These are phyloP conservation scores for Propithecus deckenii DNA, from an alignment of 2,797 vertebrate species.

Conservation along the genomic window DNA sequence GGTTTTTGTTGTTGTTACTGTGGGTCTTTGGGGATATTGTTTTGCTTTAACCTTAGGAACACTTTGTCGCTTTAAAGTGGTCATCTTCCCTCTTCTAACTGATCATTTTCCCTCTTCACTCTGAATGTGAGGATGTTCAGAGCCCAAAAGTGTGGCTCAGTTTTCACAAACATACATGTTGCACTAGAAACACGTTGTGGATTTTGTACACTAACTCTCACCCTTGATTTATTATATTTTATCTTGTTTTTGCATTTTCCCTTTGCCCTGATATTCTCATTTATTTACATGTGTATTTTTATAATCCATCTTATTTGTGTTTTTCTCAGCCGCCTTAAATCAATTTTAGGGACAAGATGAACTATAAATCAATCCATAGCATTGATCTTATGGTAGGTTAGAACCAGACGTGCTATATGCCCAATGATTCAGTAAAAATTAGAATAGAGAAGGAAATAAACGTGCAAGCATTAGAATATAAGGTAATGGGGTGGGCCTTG, in stretches of 20 bases:
- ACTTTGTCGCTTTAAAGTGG: neutral
- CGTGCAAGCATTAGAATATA: neutral
- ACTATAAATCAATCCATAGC: neutral
- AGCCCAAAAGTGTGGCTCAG: neutral
- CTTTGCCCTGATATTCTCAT: neutral
- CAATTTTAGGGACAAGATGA: neutral
- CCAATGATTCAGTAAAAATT: neutral
- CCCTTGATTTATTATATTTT: slow-evolving; percentile 2
- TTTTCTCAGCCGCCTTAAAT: neutral
- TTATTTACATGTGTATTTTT: slow-evolving; percentile 4
- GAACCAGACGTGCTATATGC: neutral
- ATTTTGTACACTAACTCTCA: neutral
- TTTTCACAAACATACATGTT: neutral
- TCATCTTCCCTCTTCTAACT: neutral
- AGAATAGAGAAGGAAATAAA: neutral
- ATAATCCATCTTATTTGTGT: neutral
- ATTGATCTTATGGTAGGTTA: neutral
- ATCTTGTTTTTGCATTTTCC: neutral
- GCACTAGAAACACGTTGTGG: neutral
- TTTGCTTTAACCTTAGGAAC: slow-evolving; percentile 30
- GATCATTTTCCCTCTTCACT: neutral
- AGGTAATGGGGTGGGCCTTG: neutral
- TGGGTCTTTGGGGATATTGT: neutral
- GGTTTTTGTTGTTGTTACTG: neutral
- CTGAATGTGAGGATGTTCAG: neutral